Evolutionary conservation across 1,140 invertebrate species (phyloP).

Genomic region (Luehdorfia chinensis): DNA sequence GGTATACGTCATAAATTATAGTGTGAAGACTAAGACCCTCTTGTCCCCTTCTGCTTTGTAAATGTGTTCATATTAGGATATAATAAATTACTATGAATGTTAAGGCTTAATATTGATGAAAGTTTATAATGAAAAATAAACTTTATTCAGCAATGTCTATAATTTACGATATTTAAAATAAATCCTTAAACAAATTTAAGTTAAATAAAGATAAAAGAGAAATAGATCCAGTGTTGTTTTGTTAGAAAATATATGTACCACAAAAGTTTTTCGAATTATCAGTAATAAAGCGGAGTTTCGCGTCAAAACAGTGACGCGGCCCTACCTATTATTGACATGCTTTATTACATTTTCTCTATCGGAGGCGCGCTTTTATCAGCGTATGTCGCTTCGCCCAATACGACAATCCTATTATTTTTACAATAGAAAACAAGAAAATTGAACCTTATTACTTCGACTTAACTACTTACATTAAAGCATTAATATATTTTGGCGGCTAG

Average conservation of each 20-base stretch:
- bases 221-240: no score
- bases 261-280: no score
- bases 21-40: slow-evolving; percentile 38
- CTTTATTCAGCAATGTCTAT: no score
- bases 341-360: slow-evolving; percentile 52
- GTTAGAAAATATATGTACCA: no score
- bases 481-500: slow-evolving; percentile 10
- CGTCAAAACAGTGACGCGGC: slow-evolving; percentile 38
- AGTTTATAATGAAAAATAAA: not conserved
- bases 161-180: no score
- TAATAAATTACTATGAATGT: slow-evolving; percentile 13
- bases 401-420: slow-evolving; percentile 16
- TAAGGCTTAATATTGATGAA: not conserved
- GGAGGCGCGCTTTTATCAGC: slow-evolving; percentile 44
- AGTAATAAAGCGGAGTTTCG: no score
- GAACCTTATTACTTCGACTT: slow-evolving; percentile 21
- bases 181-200: no score
- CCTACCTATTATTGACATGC: slow-evolving; percentile 55
- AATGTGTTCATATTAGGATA: slow-evolving; percentile 14
- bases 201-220: no score
- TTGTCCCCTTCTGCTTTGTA: slow-evolving; percentile 28
- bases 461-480: slow-evolving; percentile 6
- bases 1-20: slow-evolving; percentile 61
- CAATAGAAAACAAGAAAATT: slow-evolving; percentile 9
- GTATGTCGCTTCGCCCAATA: slow-evolving; percentile 36